Conservation (phyloP, 2,797 vertebrate species). For the Xiphorhynchus erythropygius region DNA sequence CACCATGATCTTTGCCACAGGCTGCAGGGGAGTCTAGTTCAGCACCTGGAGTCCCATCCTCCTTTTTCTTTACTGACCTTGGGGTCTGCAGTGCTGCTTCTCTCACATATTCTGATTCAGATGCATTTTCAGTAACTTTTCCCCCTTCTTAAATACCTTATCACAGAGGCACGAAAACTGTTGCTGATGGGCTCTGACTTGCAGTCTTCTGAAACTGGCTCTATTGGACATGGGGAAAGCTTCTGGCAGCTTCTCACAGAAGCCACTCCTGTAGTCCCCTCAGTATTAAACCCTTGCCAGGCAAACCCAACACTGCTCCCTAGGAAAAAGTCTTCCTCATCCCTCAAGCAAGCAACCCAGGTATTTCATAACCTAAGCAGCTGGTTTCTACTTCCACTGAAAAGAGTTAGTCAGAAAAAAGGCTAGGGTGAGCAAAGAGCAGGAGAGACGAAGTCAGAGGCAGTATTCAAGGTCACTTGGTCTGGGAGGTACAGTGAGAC, state of each 20-base stretch:
- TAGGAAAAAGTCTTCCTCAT: not conserved
- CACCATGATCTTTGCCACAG: not conserved
- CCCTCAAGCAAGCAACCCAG: not conserved
- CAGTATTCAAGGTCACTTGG: not conserved
- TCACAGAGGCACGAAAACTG: not conserved
- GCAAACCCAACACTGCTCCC: not conserved
- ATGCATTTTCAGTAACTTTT: not conserved
- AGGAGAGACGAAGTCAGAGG: not conserved
- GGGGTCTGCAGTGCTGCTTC: not conserved
- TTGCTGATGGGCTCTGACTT: not conserved
- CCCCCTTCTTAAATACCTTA: not conserved
- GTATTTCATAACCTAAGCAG: not conserved
- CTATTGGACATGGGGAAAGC: not conserved
- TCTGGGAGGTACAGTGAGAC: not conserved
- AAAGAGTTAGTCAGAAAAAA: not conserved
- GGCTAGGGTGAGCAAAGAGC: not conserved
- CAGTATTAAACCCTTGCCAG: not conserved
- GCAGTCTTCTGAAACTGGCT: not conserved
- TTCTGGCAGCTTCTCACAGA: not conserved
- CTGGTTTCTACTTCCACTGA: not conserved
- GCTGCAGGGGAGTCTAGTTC: not conserved
- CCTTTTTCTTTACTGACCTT: not conserved
- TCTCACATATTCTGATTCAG: not conserved
- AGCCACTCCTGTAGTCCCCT: not conserved
- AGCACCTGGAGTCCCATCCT: not conserved